These are phyloP conservation scores for Drosophila fulvimacula DNA, from an alignment of 2,888 invertebrate genomes.

Conservation along the genomic window DNA sequence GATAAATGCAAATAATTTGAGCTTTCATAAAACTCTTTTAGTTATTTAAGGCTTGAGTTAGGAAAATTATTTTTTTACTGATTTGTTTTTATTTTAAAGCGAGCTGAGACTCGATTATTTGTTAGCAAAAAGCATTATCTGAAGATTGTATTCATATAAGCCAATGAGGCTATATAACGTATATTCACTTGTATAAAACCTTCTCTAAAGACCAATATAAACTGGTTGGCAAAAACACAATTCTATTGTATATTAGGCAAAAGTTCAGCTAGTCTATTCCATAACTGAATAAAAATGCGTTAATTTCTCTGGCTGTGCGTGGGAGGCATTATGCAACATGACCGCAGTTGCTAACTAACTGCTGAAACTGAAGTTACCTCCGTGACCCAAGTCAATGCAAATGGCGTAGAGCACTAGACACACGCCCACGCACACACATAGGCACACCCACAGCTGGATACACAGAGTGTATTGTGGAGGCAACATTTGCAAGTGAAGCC, in stretches of 20 bases:
- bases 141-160: too few relatives aligned
- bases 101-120: too few relatives aligned
- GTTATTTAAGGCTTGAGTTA: too few relatives aligned
- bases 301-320: conserved; percentile 6
- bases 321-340: conserved; percentile 26
- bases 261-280: not conserved
- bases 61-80: too few relatives aligned
- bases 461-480: conserved; percentile 34
- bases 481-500: conserved; percentile 65
- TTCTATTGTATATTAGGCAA: not conserved
- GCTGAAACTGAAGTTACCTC: conserved; percentile 44
- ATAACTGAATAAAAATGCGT: conserved; percentile 6
- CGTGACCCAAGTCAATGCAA: conserved; percentile 43
- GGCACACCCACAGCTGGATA: conserved; percentile 24
- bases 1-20: too few relatives aligned
- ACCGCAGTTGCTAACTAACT: conserved; percentile 52
- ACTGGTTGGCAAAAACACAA: too few relatives aligned
- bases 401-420: conserved; percentile 23
- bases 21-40: too few relatives aligned
- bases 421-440: not conserved
- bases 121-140: too few relatives aligned
- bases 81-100: too few relatives aligned
- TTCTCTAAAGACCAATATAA: too few relatives aligned
- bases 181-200: too few relatives aligned
- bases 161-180: too few relatives aligned